Conservation (phyloP, 2,888 invertebrate genomes). For the Drosophila stalkeri region DNA sequence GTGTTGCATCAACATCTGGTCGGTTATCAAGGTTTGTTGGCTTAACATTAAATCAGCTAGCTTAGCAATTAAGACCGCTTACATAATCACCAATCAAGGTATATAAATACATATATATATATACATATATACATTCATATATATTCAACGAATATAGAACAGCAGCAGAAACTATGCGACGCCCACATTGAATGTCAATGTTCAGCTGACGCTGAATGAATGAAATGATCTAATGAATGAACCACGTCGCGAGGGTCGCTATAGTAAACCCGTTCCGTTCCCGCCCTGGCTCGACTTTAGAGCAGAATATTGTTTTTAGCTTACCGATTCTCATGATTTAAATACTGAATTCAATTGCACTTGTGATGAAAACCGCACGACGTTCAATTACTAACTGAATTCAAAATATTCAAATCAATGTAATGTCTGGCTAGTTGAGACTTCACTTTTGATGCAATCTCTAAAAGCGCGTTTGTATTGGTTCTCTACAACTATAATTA, state of each 20-base stretch:
- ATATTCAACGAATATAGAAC: conserved; percentile 59
- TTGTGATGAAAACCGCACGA: conserved; percentile 51
- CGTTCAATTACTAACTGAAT: conserved; percentile 71
- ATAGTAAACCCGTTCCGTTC: conserved; percentile 28
- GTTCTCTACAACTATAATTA: conserved; percentile 5
- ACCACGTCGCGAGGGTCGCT: conserved; percentile 54
- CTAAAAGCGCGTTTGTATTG: conserved; percentile 33
- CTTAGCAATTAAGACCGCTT: conserved; percentile 60
- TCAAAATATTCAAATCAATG: conserved; percentile 68
- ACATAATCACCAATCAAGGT: conserved; percentile 51
- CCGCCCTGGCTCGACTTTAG: background rate
- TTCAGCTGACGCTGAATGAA: conserved; percentile 40
- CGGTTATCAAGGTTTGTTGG: conserved; percentile 49
- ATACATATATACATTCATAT: background rate
- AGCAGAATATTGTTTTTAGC: conserved; percentile 39
- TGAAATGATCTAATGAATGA: conserved; percentile 74
- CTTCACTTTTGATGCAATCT: conserved; percentile 56
- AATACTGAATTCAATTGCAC: conserved; percentile 16
- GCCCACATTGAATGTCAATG: conserved; percentile 56
- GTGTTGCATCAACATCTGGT: conserved; percentile 38
- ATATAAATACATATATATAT: conserved; percentile 1
- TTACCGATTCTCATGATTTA: conserved; percentile 70
- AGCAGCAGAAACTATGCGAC: conserved; percentile 48
- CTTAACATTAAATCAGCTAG: conserved; percentile 50
- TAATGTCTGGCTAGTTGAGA: conserved; percentile 56